A percentile compares a stretch with the other conserved stretches of the same genome.
Evolutionary conservation across 2,888 invertebrate genomes (phyloP).

Genomic region (Trichacis sp.): DNA sequence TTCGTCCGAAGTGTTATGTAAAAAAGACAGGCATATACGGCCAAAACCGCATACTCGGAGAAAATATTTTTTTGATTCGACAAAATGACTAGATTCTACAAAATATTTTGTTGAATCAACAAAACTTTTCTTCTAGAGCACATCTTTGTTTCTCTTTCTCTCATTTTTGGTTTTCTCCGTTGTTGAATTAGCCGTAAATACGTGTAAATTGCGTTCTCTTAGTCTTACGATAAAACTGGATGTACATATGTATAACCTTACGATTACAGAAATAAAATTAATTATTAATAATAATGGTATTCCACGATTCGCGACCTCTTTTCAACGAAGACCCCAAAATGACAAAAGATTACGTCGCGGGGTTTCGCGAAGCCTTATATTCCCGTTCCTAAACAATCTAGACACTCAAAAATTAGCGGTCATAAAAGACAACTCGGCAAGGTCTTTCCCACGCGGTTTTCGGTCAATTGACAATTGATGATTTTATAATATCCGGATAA

Average conservation of each 20-base stretch:
- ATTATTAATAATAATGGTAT: not conserved
- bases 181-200: not conserved
- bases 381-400: not conserved
- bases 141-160: not conserved
- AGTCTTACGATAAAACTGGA: not conserved
- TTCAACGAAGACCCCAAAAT: not conserved
- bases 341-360: not conserved
- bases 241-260: conserved; percentile 2
- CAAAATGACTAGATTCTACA: no score
- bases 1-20: no score
- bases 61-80: no score
- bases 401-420: not conserved
- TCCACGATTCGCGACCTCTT: not conserved
- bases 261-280: not conserved
- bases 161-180: not conserved
- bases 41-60: no score
- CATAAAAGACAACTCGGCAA: no score
- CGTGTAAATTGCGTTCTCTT: not conserved
- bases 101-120: no score
- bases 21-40: no score
- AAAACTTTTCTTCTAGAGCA: no score
- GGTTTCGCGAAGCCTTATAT: conserved; percentile 5
- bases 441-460: not conserved
- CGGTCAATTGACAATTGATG: no score
- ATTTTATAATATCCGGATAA: not conserved